Evolutionary conservation across 2,113 vertebrate genomes (phyloP).

Genomic region (Lipophrys pholis): DNA sequence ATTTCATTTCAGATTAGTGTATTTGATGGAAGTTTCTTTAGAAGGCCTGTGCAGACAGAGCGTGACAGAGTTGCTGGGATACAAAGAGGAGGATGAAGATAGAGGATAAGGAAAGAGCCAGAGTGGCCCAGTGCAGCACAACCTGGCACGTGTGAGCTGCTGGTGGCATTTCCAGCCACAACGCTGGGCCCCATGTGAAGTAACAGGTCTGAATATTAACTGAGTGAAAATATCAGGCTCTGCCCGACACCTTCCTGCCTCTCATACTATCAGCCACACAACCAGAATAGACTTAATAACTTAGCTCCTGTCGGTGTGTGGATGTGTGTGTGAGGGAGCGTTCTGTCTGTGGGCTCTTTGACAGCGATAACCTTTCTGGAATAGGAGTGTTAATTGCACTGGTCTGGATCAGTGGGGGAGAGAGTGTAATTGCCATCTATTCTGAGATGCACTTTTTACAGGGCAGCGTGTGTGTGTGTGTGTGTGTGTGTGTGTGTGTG

Average conservation of each 20-base stretch:
- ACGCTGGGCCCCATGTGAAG: slow-evolving; percentile 56
- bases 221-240: slow-evolving; percentile 67
- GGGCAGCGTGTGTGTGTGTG: slow-evolving; percentile 6
- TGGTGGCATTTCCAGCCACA: slow-evolving; percentile 62
- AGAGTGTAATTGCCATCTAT: slow-evolving; percentile 65
- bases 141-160: neutral
- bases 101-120: slow-evolving; percentile 13
- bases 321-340: slow-evolving; percentile 10
- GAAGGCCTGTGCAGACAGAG: slow-evolving; percentile 27
- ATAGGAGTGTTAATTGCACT: slow-evolving; percentile 74
- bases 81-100: slow-evolving; percentile 28
- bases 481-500: slow-evolving; percentile 1
- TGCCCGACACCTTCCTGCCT: slow-evolving; percentile 63
- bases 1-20: slow-evolving; percentile 72
- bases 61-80: neutral
- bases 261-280: slow-evolving; percentile 62
- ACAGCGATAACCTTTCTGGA: slow-evolving; percentile 76
- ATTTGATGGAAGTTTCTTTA: slow-evolving; percentile 53
- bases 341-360: slow-evolving; percentile 55
- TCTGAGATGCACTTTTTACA: slow-evolving; percentile 46
- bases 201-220: slow-evolving; percentile 73
- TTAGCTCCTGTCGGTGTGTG: slow-evolving; percentile 20
- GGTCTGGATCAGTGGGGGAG: slow-evolving; percentile 68
- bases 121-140: neutral
- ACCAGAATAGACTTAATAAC: slow-evolving; percentile 69